Percentiles rank a stretch among this genome's conserved stretches.
Evolutionary conservation across 1,140 invertebrate species (phyloP).

Genomic region (Calliphora vicina): DNA sequence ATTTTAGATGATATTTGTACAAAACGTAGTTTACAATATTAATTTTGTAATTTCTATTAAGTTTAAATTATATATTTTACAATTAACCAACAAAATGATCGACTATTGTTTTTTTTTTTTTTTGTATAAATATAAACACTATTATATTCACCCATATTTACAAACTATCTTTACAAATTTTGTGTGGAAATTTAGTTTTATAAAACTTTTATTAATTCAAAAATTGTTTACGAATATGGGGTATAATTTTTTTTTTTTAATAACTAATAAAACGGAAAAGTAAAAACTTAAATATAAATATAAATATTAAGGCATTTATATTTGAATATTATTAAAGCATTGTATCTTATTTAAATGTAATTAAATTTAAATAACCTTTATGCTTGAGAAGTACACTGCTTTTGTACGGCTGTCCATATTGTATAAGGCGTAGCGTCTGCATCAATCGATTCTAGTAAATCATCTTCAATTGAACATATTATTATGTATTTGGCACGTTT

Average conservation of each 20-base stretch:
- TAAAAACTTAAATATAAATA: background rate
- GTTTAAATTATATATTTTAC: background rate
- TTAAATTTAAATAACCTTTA: too few relatives aligned
- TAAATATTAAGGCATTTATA: too few relatives aligned
- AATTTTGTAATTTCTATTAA: slow-evolving; percentile 53
- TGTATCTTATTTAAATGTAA: too few relatives aligned
- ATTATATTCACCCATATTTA: too few relatives aligned
- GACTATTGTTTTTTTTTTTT: background rate
- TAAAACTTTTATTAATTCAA: too few relatives aligned
- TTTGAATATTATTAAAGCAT: background rate
- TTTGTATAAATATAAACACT: background rate
- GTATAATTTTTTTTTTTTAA: too few relatives aligned
- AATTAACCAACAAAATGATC: slow-evolving; percentile 35
- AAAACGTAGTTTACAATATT: slow-evolving; percentile 96
- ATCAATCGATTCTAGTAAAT: background rate
- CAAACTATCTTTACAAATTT: too few relatives aligned
- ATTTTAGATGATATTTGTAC: slow-evolving; percentile 98
- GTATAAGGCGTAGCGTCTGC: background rate
- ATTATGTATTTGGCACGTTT: background rate
- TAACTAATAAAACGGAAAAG: background rate
- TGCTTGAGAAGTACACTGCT: background rate
- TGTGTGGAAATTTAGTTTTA: too few relatives aligned
- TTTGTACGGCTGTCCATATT: background rate
- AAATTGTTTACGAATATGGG: too few relatives aligned
- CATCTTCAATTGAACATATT: background rate